Conservation (phyloP, 2,888 invertebrate species). For the Spodoptera littoralis region DNA sequence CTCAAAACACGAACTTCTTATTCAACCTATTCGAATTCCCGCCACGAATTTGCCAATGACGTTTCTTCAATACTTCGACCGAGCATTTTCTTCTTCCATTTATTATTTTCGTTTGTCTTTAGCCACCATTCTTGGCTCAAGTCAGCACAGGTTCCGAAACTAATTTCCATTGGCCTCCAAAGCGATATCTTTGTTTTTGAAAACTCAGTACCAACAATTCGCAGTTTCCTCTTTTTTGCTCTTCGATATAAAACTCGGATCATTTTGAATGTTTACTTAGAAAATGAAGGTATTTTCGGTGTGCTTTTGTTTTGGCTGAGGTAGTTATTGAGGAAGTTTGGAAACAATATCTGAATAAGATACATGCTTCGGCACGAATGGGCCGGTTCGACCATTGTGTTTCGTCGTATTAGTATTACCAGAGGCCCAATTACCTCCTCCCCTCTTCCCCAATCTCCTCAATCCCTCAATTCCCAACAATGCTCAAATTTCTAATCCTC, state of each 20-base stretch:
- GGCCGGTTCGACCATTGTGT: too few species aligned
- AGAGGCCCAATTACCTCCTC: too few species aligned
- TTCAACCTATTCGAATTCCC: slow-evolving; percentile 51
- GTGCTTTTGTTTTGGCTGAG: slow-evolving; percentile 27
- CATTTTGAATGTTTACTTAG: slow-evolving; percentile 48
- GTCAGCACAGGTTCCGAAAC: slow-evolving; percentile 60
- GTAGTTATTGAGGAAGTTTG: slow-evolving; percentile 12
- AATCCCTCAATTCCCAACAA: too few species aligned
- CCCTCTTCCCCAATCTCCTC: too few species aligned
- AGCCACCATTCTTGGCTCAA: slow-evolving; percentile 55
- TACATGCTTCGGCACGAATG: too few species aligned
- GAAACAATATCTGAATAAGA: slow-evolving; percentile 10
- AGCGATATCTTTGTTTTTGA: slow-evolving; percentile 65
- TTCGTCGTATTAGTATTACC: too few species aligned
- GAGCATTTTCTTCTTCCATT: slow-evolving; percentile 59
- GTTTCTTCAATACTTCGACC: slow-evolving; percentile 52
- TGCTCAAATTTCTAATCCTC: too few species aligned
- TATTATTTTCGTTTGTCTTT: slow-evolving; percentile 68
- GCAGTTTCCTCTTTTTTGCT: slow-evolving; percentile 45
- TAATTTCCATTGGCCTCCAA: slow-evolving; percentile 66
- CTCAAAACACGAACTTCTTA: slow-evolving; percentile 47
- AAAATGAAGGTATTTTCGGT: slow-evolving; percentile 40
- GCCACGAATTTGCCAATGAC: slow-evolving; percentile 58
- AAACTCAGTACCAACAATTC: slow-evolving; percentile 58
- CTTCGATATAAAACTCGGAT: slow-evolving; percentile 50